Evolutionary conservation across 2,797 vertebrate species (phyloP).

Genomic region (Streptopelia turtur): DNA sequence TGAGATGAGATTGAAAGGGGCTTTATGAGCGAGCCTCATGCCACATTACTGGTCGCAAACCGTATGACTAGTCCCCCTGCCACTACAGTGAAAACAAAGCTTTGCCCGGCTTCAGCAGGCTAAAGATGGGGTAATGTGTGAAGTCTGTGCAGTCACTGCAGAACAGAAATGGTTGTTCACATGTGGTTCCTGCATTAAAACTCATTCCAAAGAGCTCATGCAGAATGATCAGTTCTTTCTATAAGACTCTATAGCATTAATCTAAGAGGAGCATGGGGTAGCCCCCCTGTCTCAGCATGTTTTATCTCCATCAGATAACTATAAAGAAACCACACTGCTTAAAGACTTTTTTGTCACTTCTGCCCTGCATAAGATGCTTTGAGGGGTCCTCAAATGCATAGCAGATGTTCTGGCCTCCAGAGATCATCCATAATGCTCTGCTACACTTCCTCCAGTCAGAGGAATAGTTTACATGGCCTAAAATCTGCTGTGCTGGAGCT

Average conservation of each 20-base stretch:
- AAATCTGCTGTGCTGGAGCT: not conserved
- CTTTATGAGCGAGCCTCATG: not conserved
- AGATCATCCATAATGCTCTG: not conserved
- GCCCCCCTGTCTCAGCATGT: not conserved
- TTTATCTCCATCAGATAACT: not conserved
- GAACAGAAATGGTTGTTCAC: not conserved
- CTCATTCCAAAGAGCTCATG: rapidly evolving
- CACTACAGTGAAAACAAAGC: rapidly evolving
- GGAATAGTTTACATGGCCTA: not conserved
- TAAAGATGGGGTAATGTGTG: not conserved
- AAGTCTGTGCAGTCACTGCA: not conserved
- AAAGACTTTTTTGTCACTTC: not conserved
- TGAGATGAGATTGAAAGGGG: not conserved
- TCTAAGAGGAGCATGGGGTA: not conserved
- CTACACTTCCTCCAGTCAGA: not conserved
- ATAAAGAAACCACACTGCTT: not conserved
- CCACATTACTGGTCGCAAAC: not conserved
- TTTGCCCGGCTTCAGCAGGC: not conserved
- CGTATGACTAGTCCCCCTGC: not conserved
- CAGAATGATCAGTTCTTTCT: not conserved
- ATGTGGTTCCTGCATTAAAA: not conserved
- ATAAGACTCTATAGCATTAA: not conserved
- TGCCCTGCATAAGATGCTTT: not conserved
- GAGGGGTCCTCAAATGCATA: not conserved
- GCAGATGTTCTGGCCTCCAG: not conserved